A percentile compares a stretch with the other conserved stretches of the same genome.
Conservation (phyloP, 2,113 vertebrate genomes). For the Lycaon pictus region DNA sequence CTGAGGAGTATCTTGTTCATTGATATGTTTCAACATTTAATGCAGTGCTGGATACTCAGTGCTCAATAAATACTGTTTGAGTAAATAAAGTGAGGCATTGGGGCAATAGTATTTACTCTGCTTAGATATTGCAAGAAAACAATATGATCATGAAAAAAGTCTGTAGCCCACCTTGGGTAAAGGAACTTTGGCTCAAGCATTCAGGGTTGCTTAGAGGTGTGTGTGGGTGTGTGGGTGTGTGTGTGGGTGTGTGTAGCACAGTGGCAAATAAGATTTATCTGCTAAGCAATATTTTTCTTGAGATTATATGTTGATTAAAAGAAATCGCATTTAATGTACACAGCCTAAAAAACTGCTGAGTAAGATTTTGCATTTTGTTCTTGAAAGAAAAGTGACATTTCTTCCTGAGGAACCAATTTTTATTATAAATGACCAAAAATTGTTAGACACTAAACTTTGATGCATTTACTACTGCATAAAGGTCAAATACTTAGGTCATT, state of each 20-base stretch:
- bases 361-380: conserved; percentile 50
- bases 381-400: conserved; percentile 58
- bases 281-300: neutral
- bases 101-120: neutral
- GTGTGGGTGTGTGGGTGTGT: neutral
- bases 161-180: neutral
- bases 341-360: neutral
- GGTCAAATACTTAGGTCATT: conserved; percentile 69
- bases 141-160: neutral
- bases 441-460: conserved; percentile 50
- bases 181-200: neutral
- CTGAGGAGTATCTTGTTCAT: neutral
- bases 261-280: conserved; percentile 34
- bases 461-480: conserved; percentile 56
- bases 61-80: neutral
- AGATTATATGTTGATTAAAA: conserved; percentile 25
- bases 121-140: conserved; percentile 62
- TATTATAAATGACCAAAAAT: conserved; percentile 49
- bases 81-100: conserved; percentile 8
- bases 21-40: neutral
- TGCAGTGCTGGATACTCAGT: neutral
- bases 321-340: neutral
- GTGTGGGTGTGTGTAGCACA: neutral
- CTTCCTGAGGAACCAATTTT: conserved; percentile 18
- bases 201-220: neutral